A percentile compares a stretch with the other conserved stretches of the same genome.
Evolutionary conservation across 2,888 invertebrate genomes (phyloP).

Genomic region (Cyrtodaria siliqua): DNA sequence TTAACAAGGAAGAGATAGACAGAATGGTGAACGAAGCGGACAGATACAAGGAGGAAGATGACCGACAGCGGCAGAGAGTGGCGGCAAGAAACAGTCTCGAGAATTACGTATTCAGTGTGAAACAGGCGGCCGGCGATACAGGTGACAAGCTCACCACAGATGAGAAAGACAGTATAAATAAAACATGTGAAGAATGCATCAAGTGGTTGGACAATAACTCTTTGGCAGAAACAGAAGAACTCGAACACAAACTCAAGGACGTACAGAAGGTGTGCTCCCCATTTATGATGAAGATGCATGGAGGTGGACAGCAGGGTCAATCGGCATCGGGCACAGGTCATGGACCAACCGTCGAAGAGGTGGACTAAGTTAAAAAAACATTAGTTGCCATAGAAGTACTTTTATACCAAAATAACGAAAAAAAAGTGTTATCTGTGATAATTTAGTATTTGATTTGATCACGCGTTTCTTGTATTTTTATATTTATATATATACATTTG

Average conservation of each 20-base stretch:
- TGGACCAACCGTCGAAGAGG: conserved; percentile 88
- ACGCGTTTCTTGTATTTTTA: too few species aligned
- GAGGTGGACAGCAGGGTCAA: conserved; percentile 44
- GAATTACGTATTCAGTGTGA: conserved; percentile 84
- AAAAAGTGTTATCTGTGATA: too few species aligned
- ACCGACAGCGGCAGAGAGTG: conserved; percentile 78
- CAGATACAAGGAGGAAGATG: conserved; percentile 82
- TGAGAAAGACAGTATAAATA: too few species aligned
- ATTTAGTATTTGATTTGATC: too few species aligned
- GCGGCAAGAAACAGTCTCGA: conserved; percentile 79
- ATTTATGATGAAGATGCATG: conserved; percentile 25
- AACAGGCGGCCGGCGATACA: conserved; percentile 88
- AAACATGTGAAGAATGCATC: conserved; percentile 91
- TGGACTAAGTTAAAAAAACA: conserved; percentile 86
- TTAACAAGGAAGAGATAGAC: conserved; percentile 95
- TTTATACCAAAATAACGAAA: too few species aligned
- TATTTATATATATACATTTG: too few species aligned
- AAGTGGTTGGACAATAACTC: conserved; percentile 93
- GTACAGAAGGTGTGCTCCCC: conserved; percentile 90
- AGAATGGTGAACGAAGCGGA: conserved; percentile 87
- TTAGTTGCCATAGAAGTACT: too few species aligned
- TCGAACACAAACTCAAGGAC: conserved; percentile 92
- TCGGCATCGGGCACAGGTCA: conserved; percentile 55
- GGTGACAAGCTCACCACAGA: conserved; percentile 87
- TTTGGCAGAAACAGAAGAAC: conserved; percentile 91